These are phyloP conservation scores for Butorides virescens DNA, from an alignment of 2,113 vertebrate species.

Conservation along the genomic window DNA sequence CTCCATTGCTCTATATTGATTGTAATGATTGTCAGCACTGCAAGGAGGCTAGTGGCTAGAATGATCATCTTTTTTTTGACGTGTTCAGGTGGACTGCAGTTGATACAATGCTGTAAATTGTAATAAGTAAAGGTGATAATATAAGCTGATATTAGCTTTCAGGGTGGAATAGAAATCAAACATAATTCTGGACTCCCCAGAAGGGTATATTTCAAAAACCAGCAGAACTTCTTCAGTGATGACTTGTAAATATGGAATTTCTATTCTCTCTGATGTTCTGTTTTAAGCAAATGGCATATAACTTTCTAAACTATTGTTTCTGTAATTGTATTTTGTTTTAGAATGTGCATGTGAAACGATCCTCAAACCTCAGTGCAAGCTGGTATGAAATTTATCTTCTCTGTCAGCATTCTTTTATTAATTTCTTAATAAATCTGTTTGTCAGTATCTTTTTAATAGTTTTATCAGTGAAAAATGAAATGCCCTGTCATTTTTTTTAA, in stretches of 20 bases:
- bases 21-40: not conserved
- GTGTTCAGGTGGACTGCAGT: not conserved
- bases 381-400: constrained; percentile 76
- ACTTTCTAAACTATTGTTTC: not conserved
- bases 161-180: not conserved
- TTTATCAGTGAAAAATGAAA: not conserved
- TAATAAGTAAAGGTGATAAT: not conserved
- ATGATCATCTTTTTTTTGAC: not conserved
- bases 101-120: not conserved
- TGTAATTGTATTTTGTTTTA: constrained; percentile 71
- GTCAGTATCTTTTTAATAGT: not conserved
- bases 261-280: not conserved
- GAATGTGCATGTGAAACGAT: constrained; percentile 91
- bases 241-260: not conserved
- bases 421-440: not conserved
- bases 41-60: not conserved
- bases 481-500: not conserved
- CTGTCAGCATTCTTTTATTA: not conserved
- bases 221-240: not conserved
- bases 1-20: not conserved
- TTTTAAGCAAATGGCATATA: not conserved
- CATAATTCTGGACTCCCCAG: not conserved
- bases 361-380: constrained; percentile 82
- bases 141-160: not conserved
- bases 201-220: not conserved